Percentiles rank a stretch among this genome's conserved stretches.
These are phyloP conservation scores for Brachionus rubens DNA, from an alignment of 1,140 invertebrate genomes.

Conservation along the genomic window DNA sequence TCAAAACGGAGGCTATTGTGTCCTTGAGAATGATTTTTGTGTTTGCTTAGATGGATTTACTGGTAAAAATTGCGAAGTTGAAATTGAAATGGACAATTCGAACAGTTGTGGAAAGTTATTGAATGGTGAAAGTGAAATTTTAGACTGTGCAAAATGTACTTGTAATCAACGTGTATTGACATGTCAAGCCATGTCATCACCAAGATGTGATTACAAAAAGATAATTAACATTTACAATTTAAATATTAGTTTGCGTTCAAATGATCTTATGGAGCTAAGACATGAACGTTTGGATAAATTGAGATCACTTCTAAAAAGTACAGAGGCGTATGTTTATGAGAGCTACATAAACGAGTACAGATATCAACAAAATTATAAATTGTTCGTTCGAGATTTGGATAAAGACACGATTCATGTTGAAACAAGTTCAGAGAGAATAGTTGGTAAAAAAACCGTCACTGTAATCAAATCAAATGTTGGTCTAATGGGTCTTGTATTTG, in stretches of 20 bases:
- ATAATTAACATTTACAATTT: conserved; percentile 7
- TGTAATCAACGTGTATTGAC: conserved; percentile 11
- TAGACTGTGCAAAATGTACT: conserved; percentile 43
- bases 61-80: conserved; percentile 23
- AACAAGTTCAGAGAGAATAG: neutral
- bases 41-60: conserved; percentile 4
- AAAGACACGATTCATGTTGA: neutral
- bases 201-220: conserved; percentile 26
- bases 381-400: conserved; percentile 4
- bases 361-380: conserved; percentile 12
- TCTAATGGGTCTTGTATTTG: neutral
- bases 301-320: neutral
- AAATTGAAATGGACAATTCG: neutral
- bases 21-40: conserved; percentile 46
- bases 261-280: neutral
- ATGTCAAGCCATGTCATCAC: neutral
- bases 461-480: neutral
- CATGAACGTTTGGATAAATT: neutral
- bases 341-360: conserved; percentile 22
- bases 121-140: conserved; percentile 42
- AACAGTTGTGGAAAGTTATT: conserved; percentile 27
- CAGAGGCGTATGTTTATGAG: neutral
- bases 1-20: conserved; percentile 34
- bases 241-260: neutral
- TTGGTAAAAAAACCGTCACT: neutral